Evolutionary conservation across 2,113 vertebrate species (phyloP), one percentile per base, ranked within the genome.

Genomic region (Australoheros scitulus): DNA sequence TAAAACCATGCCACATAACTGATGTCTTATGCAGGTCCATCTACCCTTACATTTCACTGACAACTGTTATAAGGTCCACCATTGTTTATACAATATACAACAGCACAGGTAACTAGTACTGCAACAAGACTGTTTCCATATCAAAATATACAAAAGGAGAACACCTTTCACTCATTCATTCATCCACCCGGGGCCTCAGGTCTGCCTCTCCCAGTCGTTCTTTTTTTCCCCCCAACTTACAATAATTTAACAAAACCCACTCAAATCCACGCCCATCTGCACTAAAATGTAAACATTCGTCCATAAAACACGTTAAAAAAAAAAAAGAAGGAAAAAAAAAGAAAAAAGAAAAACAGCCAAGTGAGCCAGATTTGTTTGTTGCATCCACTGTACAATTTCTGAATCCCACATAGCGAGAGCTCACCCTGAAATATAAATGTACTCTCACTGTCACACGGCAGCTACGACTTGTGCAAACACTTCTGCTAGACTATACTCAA

Each of bases 271-370:
- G 41, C 76, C 83, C 55, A 86, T 80, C 81, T 85, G 70, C 81
- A 82, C 77, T 77, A 89, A 92, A 93, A 91, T 92, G 94, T 95
- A 94, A 94, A 94, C 93, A 91, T 86, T 91, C 89, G 87, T 91
- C 83, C 87, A 84, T 86, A 88, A 89, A 85, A 88, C 43, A 56
- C 59, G 47, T 61, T 5, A 4, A 20, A 61, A 77, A 61, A 56
- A 52, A 83, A 74, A 89, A 26, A 26, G 26, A 26, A 26, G 26
- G 26, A 26, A 26, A 92, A 55, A 80, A 50, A 70, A 57, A 84
- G 72, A 86, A 26, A 26, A 63, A 79, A 24, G 56, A 60, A 86
- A 74, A 89, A 91, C 76, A 86, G 70, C 65, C 64, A 82, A 82
- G 55, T 64, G 52, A 88, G 83, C 74, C 74, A 68, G 43, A 84